Percentiles rank a stretch among this genome's conserved stretches.
Evolutionary conservation across 1,140 invertebrate species (phyloP).

Genomic region (Drosophila subpulchrella): DNA sequence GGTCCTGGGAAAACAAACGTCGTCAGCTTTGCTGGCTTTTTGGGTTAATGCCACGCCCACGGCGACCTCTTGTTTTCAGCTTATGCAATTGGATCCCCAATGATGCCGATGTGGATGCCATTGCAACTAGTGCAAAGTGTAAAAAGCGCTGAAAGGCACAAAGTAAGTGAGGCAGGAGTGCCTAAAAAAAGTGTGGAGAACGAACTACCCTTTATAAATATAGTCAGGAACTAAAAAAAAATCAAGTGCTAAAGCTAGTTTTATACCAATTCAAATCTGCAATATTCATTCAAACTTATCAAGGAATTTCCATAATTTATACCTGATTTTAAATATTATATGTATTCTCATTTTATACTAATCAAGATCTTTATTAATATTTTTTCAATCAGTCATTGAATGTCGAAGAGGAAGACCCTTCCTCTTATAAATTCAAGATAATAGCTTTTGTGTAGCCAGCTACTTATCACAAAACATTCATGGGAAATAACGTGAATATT

Average conservation of each 20-base stretch:
- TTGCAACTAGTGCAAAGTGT: slow-evolving; percentile 27
- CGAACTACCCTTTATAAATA: slow-evolving; percentile 4
- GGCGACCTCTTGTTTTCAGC: slow-evolving; percentile 46
- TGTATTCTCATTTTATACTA: too few relatives aligned
- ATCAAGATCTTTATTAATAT: too few relatives aligned
- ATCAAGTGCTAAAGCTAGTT: not conserved
- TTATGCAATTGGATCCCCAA: slow-evolving; percentile 17
- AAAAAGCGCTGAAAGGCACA: slow-evolving; percentile 47
- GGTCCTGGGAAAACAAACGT: slow-evolving; percentile 54
- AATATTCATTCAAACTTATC: too few relatives aligned
- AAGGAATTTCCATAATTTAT: too few relatives aligned
- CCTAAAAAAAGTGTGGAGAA: slow-evolving; percentile 18
- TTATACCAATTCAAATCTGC: not conserved
- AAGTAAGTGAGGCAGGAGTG: slow-evolving; percentile 8
- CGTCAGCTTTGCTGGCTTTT: slow-evolving; percentile 51
- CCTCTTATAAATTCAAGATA: too few relatives aligned
- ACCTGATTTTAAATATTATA: too few relatives aligned
- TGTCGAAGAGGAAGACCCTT: too few relatives aligned
- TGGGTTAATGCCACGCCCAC: slow-evolving; percentile 59
- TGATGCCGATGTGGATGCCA: slow-evolving; percentile 21
- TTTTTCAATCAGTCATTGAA: too few relatives aligned
- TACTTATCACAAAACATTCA: not conserved
- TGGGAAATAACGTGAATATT: not conserved
- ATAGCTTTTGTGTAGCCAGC: not conserved
- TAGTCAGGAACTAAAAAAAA: not conserved